phyloP scores from a whole-genome alignment of 2,888 invertebrate genomes.

The Cyclophora albipunctata region DNA sequence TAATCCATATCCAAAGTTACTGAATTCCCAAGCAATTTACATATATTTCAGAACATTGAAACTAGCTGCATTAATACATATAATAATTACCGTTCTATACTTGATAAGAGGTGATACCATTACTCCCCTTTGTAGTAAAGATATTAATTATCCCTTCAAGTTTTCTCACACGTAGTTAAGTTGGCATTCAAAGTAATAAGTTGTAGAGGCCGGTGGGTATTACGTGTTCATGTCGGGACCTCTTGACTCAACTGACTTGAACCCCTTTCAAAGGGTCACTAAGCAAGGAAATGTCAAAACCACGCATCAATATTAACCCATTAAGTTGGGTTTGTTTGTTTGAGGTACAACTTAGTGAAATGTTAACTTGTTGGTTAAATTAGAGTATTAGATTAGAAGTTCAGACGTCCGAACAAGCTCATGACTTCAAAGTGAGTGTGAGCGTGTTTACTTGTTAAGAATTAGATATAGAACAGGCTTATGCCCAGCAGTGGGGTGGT shows the following conservation, averaged over 20 bases:
- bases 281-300: conserved; percentile 60
- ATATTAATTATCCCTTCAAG: conserved; percentile 36
- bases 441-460: conserved; percentile 1
- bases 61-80: no score
- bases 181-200: conserved; percentile 44
- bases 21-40: no score
- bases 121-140: conserved; percentile 7
- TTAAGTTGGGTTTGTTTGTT: conserved; percentile 50
- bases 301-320: conserved; percentile 65
- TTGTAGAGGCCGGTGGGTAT: conserved; percentile 31
- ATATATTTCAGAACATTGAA: no score
- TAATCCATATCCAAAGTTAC: no score
- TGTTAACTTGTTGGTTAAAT: conserved; percentile 43
- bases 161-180: conserved; percentile 25
- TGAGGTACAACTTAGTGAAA: conserved; percentile 42
- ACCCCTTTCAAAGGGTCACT: conserved; percentile 45
- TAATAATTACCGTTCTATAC: no score
- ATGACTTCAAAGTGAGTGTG: background rate
- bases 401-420: conserved; percentile 2
- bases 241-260: conserved; percentile 16
- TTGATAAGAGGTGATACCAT: no score
- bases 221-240: conserved; percentile 26
- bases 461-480: background rate
- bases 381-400: conserved; percentile 25
- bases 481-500: no score